Conservation (phyloP, 2,797 vertebrate species). For the Sardinella longiceps region DNA sequence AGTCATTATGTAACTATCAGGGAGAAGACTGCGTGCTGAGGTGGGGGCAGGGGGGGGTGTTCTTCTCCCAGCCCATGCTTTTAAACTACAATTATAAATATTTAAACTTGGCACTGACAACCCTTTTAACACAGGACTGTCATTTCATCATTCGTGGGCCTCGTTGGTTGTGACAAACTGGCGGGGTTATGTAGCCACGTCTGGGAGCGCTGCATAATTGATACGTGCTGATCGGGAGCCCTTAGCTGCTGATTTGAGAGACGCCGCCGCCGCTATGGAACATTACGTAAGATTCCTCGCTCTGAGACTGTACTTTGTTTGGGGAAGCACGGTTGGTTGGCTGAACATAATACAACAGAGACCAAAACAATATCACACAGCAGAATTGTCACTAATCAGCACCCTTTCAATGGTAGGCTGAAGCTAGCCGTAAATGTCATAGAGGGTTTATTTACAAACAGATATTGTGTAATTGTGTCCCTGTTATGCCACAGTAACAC, state of each 20-base stretch:
- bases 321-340: background rate
- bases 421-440: background rate
- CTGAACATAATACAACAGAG: background rate
- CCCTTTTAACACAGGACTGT: constrained; percentile 16
- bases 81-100: constrained; percentile 11
- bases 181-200: constrained; percentile 31
- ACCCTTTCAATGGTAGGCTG: background rate
- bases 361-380: background rate
- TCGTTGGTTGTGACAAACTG: constrained; percentile 26
- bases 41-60: too few relatives aligned
- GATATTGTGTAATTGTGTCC: background rate
- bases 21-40: background rate
- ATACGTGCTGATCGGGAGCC: constrained; percentile 32
- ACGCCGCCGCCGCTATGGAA: background rate
- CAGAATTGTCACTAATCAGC: background rate
- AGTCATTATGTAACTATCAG: background rate
- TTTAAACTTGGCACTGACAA: background rate
- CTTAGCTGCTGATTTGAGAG: constrained; percentile 17
- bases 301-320: background rate
- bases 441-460: background rate
- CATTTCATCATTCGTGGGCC: constrained; percentile 5
- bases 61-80: background rate
- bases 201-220: constrained; percentile 37
- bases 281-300: constrained; percentile 6
- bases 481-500: background rate